phyloP scores from a whole-genome alignment of 2,113 vertebrate genomes.

The Petrocephalus zakoni region DNA sequence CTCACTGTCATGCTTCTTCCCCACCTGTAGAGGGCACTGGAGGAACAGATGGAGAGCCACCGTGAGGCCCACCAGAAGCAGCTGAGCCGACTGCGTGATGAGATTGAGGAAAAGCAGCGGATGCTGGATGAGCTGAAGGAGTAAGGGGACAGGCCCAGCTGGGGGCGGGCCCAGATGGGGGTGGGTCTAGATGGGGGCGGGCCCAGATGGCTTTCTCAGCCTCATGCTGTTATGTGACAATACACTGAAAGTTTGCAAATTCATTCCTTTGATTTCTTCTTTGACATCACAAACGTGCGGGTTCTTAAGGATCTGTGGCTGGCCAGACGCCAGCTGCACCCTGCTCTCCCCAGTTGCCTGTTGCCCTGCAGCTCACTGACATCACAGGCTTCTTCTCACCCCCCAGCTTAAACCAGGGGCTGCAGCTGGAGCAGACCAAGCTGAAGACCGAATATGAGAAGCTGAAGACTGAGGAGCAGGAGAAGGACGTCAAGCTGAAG shows the following conservation, averaged over 20 bases:
- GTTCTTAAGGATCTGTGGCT: background rate
- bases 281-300: background rate
- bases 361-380: background rate
- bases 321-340: background rate
- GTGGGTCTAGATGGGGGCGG: too few species aligned
- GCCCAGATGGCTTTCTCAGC: background rate
- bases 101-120: slow-evolving; percentile 81
- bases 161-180: background rate
- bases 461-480: slow-evolving; percentile 77
- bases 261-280: background rate
- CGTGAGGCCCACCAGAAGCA: slow-evolving; percentile 83
- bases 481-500: slow-evolving; percentile 74
- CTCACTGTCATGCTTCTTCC: too few species aligned
- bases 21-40: slow-evolving; percentile 62
- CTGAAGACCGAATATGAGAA: slow-evolving; percentile 81
- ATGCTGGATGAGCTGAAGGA: slow-evolving; percentile 78
- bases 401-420: slow-evolving; percentile 59
- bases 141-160: slow-evolving; percentile 49
- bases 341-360: background rate
- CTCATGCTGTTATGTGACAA: background rate
- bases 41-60: slow-evolving; percentile 84
- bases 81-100: slow-evolving; percentile 79
- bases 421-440: slow-evolving; percentile 84
- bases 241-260: background rate
- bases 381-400: background rate